A percentile compares a stretch with the other conserved stretches of the same genome.
phyloP scores from a whole-genome alignment of 2,888 invertebrate species.

The Endomychus coccineus region DNA sequence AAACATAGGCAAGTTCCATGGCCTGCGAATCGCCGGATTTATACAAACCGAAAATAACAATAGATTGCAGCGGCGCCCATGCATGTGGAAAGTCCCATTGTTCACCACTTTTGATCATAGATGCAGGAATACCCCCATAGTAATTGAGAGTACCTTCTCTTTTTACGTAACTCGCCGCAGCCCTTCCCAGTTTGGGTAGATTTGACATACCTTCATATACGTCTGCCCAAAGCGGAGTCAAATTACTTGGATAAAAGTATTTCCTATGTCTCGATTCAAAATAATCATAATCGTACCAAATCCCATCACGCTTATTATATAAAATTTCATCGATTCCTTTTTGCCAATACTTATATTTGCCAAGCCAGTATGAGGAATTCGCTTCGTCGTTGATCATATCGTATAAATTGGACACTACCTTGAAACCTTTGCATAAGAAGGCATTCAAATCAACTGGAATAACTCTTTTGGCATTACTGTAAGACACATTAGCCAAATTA shows the following conservation, averaged over 20 bases:
- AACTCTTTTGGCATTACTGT: conserved; percentile 59
- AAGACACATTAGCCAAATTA: conserved; percentile 48
- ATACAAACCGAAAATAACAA: conserved; percentile 62
- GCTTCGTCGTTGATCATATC: conserved; percentile 45
- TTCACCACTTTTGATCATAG: conserved; percentile 56
- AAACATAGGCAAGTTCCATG: conserved; percentile 50
- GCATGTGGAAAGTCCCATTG: conserved; percentile 82
- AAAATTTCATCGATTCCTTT: conserved; percentile 60
- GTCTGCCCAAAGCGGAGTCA: conserved; percentile 66
- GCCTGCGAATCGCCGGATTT: conserved; percentile 52
- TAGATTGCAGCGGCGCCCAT: conserved; percentile 77
- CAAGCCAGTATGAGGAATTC: conserved; percentile 48
- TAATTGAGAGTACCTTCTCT: conserved; percentile 35
- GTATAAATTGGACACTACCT: conserved; percentile 55
- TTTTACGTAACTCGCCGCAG: conserved; percentile 45
- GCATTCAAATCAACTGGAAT: conserved; percentile 79
- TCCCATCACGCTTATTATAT: conserved; percentile 69
- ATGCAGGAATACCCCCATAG: conserved; percentile 64
- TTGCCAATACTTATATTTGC: conserved; percentile 51
- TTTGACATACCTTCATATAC: conserved; percentile 18
- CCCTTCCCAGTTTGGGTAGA: conserved; percentile 6
- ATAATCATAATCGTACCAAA: conserved; percentile 71
- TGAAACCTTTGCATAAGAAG: conserved; percentile 63
- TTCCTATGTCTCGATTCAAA: conserved; percentile 10
- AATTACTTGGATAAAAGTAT: conserved; percentile 64